These are phyloP conservation scores for Cyclophora albipunctata DNA, from an alignment of 2,888 invertebrate species.

Conservation along the genomic window DNA sequence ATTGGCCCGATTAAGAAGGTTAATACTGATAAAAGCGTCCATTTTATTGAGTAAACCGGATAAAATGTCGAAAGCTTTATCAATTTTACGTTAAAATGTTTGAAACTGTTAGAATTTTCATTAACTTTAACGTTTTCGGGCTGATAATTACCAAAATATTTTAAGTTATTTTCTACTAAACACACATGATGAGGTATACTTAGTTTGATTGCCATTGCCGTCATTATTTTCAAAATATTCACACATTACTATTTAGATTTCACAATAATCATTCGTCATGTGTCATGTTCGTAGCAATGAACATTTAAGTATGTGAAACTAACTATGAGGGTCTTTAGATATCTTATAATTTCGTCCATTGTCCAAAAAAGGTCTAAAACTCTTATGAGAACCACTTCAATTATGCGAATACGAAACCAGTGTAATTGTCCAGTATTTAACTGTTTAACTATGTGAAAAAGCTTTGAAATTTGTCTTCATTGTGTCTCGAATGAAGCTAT, in stretches of 20 bases:
- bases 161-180: no score
- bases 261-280: conserved; percentile 66
- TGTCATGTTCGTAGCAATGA: conserved; percentile 63
- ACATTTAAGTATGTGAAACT: conserved; percentile 70
- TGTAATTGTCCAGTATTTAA: conserved; percentile 69
- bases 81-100: no score
- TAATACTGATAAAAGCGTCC: conserved; percentile 5
- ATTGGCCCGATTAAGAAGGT: conserved; percentile 41
- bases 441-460: conserved; percentile 71
- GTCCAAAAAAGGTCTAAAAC: conserved; percentile 68
- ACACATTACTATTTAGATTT: conserved; percentile 42
- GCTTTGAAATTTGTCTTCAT: conserved; percentile 55
- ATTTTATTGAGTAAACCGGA: conserved; percentile 9
- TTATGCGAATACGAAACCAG: conserved; percentile 67
- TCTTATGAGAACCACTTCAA: conserved; percentile 68
- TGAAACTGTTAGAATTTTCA: no score
- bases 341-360: conserved; percentile 69
- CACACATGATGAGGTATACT: no score
- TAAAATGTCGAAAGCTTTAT: neutral
- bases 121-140: no score
- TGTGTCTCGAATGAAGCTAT: conserved; percentile 30
- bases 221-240: conserved; percentile 13
- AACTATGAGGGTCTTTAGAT: conserved; percentile 54
- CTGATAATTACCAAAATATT: no score
- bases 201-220: no score